Base-by-base conservation (phyloP, 2,797 vertebrate genomes). In the Sparidentex hasta region DNA sequence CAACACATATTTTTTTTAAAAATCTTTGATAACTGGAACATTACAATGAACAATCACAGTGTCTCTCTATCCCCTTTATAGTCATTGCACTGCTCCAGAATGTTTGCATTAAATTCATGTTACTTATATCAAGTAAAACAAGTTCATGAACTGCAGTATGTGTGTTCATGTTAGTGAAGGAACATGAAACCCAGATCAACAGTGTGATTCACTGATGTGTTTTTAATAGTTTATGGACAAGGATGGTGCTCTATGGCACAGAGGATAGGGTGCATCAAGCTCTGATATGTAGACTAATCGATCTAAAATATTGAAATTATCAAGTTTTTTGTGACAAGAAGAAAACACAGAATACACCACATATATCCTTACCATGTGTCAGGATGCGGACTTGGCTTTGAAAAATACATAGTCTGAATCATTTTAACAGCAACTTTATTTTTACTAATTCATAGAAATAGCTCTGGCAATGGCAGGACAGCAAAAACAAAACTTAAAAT, bases 391-490 rank as follows among this genome's bases (percentile, higher is more conserved):
- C 6, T 33, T 33, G 29, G 29, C 29, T 33, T 33, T 33, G 29
- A 7, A 7, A 33, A 33, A 33, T 33, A 7, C 29, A 33, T 5
- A 33, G 29, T 33, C 29, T 33, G 29, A 33, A 33, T 33, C 7
- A 33, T 33, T 33, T 33, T 33, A 33, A 33, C 29, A 33, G 29
- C 29, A 64, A 59, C 18, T 44, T 4, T 52, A 20, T 58, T 56
- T 55, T 29, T n/a, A 57, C 8, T 23, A 27, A 65, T 68, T 50
- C 11, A 62, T 55, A 29, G 47, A 59, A 57, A 58, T 20, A 54
- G 44, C 23, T 83, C 50, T 54, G 21, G 25, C 18, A 59, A 62
- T 23, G n/a, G 27, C 18, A 47, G 57, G 17, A 1, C 16, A 48
- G 25, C 47, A 69, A 76, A 56, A 72, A 17, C 29, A 41, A 47